Evolutionary conservation across 2,113 vertebrate species (phyloP), one percentile per base, ranked within the genome.

Genomic region (Syngnathus typhle): DNA sequence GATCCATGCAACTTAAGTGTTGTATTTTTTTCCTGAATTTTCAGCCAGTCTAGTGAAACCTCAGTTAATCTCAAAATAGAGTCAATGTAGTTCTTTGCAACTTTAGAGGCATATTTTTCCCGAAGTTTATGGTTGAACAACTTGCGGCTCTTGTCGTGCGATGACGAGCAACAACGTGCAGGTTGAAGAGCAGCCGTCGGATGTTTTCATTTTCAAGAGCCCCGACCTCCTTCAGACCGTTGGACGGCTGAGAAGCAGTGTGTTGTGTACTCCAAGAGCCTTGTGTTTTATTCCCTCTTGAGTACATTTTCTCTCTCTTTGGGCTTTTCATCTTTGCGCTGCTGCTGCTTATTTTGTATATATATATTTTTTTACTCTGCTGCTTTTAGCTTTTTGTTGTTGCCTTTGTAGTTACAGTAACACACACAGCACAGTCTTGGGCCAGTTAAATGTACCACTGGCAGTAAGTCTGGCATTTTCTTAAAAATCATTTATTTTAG

Each of bases 221-320:
- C 49, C 71, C 21, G 66, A 21, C 63, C 75, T 15, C 73, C 55
- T 71, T 79, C 66, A 80, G 70, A 80, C 77, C 74, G 75, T 65
- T 27, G 82, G 75, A 61, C 60, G 54, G 60, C 69, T 64, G 67
- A 82, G 81, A 82, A 78, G 65, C 75, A 80, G 63, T 82, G 58
- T 70, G 74, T 38, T 66, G 71, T 77, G 71, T 32, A 32, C 62
- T 32, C 27, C 39, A 64, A 70, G 39, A 76, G 75, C 65, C 63
- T 56, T 59, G 58, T 73, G 74, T 74, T 83, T 78, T 78, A 36
- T 70, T 79, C 70, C 73, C 70, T 78, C 79, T 67, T 62, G 69
- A 46, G 54, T 46, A 13, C 32, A 66, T 58, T 43, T 56, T 54
- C 65, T 47, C 39, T 1, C 27, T 65, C 55, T 60, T 47, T 2